Evolutionary conservation across 2,888 invertebrate species (phyloP), one percentile per base, ranked within the genome.

Genomic region (Lymantria monacha): DNA sequence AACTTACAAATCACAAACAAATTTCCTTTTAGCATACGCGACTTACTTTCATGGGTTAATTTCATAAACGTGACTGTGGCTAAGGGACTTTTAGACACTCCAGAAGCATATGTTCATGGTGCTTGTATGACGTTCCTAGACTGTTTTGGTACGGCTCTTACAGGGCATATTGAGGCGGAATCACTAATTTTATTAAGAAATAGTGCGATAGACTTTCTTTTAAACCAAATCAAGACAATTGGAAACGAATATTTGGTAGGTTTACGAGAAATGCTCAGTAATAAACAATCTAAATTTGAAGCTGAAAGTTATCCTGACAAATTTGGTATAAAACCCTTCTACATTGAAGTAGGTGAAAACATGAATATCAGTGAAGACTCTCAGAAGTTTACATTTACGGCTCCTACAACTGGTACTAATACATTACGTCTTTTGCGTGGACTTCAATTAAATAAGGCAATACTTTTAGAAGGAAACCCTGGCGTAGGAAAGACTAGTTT

Each of bases 401-500:
- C 96, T 0, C 95, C 95, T 0, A 97, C 96, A 0, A 96, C 96
- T 0, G 93, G 94, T 44, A 90, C 93, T 15, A 99, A 99, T 85
- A 94, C 96, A 0, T 89, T 97, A 55, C 93, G 98, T 54, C 79
- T 99, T 9, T 83, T 99, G 38, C 93, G 99, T 52, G 98, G 97
- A 0, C 90, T 99, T 70, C 97, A 98, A 72, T 83, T 99, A 53
- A 96, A 96, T 56, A 97, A 98, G 80, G 98, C 99, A 0, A 94
- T 99, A 53, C 92, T 99, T 48, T 85, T 99, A 13, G 99, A 99
- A 91, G 99, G 98, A 1, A 97, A 98, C 69, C 99, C 99, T 3
- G 99, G 99, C 1, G 99, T 99, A 14, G 99, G 99, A 3, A 99
- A 99, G 87, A 99, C 99, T 0, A 98, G 98, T 65, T 92, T 99